A percentile compares a stretch with the other conserved stretches of the same genome.
phyloP scores from a whole-genome alignment of 2,113 vertebrate genomes.

The Dipodomys merriami region DNA sequence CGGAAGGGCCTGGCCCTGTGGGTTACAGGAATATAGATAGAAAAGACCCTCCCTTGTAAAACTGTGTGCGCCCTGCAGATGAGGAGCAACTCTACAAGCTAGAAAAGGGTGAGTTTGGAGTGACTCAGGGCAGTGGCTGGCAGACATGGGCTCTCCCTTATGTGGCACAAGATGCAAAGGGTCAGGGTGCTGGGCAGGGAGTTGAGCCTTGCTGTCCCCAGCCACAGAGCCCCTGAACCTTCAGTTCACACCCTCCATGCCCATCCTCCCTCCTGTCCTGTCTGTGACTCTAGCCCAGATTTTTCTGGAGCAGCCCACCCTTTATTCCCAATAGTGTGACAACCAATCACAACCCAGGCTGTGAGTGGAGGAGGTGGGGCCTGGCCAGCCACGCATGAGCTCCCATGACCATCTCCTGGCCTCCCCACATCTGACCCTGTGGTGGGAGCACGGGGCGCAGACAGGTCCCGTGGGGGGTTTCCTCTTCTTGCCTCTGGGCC shows the following conservation, averaged over 20 bases:
- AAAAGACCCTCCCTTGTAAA: background rate
- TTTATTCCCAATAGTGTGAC: rapidly evolving
- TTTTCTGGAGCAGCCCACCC: background rate
- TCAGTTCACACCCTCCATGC: rapidly evolving
- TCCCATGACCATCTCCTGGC: background rate
- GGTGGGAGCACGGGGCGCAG: conserved; percentile 46
- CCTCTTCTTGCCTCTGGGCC: conserved; percentile 76
- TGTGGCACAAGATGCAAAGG: background rate
- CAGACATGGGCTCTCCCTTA: background rate
- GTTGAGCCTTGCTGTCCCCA: background rate
- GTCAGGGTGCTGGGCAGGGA: background rate
- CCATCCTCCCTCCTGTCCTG: background rate
- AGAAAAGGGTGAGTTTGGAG: background rate
- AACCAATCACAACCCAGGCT: rapidly evolving
- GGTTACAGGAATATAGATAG: background rate
- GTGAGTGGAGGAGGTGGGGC: background rate
- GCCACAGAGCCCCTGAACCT: background rate
- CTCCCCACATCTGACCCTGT: conserved; percentile 59
- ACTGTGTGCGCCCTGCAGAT: rapidly evolving
- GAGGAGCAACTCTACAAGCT: background rate
- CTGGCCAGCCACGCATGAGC: background rate
- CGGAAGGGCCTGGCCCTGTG: background rate
- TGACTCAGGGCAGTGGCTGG: background rate
- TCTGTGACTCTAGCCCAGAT: background rate
- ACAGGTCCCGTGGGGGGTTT: conserved; percentile 67